A percentile compares a stretch with the other conserved stretches of the same genome.
Conservation (phyloP, 2,888 invertebrate species). For the Leptinotarsa rubiginosa region DNA sequence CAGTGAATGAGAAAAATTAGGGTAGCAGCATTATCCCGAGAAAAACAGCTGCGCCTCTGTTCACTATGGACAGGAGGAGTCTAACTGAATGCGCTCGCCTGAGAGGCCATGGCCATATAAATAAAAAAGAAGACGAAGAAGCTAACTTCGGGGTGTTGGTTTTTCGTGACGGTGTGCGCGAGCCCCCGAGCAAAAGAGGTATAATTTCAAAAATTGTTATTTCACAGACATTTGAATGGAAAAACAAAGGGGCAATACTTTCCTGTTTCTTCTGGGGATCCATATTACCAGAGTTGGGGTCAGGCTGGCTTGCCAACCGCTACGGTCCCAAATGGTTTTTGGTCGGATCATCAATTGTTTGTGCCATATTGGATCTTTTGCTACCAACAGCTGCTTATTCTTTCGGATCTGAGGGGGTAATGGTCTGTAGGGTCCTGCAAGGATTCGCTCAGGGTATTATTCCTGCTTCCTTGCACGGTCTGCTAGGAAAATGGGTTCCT, state of each 20-base stretch:
- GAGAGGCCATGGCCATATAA: too few relatives aligned
- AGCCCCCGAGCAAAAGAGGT: too few relatives aligned
- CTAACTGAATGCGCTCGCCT: too few relatives aligned
- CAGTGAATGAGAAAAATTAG: too few relatives aligned
- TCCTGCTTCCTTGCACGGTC: conserved; percentile 78
- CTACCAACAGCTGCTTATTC: conserved; percentile 77
- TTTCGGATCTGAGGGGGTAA: conserved; percentile 74
- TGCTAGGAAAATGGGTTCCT: conserved; percentile 84
- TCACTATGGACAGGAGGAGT: too few relatives aligned
- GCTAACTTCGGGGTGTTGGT: too few relatives aligned
- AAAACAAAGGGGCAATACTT: conserved; percentile 70
- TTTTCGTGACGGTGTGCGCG: too few relatives aligned
- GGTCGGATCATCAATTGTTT: conserved; percentile 70
- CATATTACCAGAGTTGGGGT: conserved; percentile 77
- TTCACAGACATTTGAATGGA: conserved; percentile 67
- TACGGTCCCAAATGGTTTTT: conserved; percentile 83
- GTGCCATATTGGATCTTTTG: conserved; percentile 74
- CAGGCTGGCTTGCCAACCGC: conserved; percentile 77
- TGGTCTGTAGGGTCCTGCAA: conserved; percentile 76
- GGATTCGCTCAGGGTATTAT: conserved; percentile 82
- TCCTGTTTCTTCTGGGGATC: conserved; percentile 88
- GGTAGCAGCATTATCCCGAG: too few relatives aligned
- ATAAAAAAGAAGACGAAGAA: too few relatives aligned
- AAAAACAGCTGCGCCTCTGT: too few relatives aligned
- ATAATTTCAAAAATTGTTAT: too few relatives aligned